phyloP scores from a whole-genome alignment of 2,888 invertebrate species.

The Pantelozetes paolii region DNA sequence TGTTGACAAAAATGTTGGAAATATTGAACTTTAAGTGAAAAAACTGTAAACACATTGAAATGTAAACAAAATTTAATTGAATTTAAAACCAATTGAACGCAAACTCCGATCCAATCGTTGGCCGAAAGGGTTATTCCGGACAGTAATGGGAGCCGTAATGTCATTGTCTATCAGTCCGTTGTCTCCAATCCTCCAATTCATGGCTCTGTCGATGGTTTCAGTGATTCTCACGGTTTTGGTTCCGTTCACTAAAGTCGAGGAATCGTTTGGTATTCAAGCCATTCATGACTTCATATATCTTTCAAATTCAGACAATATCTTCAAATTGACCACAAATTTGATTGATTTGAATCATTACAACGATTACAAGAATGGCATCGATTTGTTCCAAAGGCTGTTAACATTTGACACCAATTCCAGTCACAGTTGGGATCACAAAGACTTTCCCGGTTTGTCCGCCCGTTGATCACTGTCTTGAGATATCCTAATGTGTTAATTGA shows the following conservation, averaged over 20 bases:
- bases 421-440: slow-evolving; percentile 91
- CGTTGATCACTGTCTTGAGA: background rate
- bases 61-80: slow-evolving; percentile 13
- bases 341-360: background rate
- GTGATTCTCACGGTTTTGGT: slow-evolving; percentile 73
- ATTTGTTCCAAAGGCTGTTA: background rate
- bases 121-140: background rate
- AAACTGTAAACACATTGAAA: slow-evolving; percentile 23
- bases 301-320: slow-evolving; percentile 62
- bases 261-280: slow-evolving; percentile 98
- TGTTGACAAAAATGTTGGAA: background rate
- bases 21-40: slow-evolving; percentile 9
- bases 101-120: background rate
- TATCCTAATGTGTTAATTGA: background rate
- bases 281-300: slow-evolving; percentile 81
- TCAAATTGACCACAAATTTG: background rate
- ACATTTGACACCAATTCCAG: background rate
- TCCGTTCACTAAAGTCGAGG: slow-evolving; percentile 98
- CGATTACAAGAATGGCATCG: background rate
- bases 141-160: slow-evolving; percentile 33
- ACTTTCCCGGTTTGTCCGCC: slow-evolving; percentile 67
- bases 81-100: background rate
- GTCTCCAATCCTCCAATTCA: slow-evolving; percentile 17
- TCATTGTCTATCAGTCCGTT: slow-evolving; percentile 18
- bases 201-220: slow-evolving; percentile 42